Base-by-base conservation (phyloP, 1,140 invertebrate species). In the Zaprionus ornatus region DNA sequence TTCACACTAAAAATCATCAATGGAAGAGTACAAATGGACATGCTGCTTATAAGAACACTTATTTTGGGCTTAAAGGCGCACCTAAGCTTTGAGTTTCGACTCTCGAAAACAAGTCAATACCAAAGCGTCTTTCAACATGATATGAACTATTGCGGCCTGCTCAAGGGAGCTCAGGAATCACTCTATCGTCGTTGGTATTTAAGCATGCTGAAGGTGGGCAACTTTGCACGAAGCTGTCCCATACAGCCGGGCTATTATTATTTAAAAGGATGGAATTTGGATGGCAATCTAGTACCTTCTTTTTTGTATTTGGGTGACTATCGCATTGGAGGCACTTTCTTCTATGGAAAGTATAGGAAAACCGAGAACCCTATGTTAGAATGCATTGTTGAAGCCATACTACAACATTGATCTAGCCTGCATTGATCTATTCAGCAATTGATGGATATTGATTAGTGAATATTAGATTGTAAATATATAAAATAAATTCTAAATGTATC, bases 261-360 rank as follows among this genome's bases (percentile, higher is more conserved):
- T 40, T 7, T 91, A 4, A 64, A 80, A 1, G 74, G 62, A 10
- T 91, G 85, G 85, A 66, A 64, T 10, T 65, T 87, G 23, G 78
- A 80, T 42, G 69, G 63, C 1, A 62, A 40, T 21, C 54, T 79
- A 6, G 57, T 91, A 19, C 90, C 90, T 0, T 79, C 80, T 2
- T 91, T 90, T 60, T 40, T 91, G 1, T 87, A 91, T 29, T 9
- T 91, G 2, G 90, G 90, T 1, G 90, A 91, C 65, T 91, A 91
- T 75, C 80, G 78, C 0, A 82, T 90, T 13, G 32, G 37, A 4
- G 81, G 57, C 29, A 56, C 45, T 12, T 75, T 88, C 27, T 84
- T 70, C 23, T 90, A 85, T 55, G 84, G 85, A 19, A 67, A 71
- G 32, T 73, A 73, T 13, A 74, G 55, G 10, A 86, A 74, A 25